Percentiles rank a stretch among this genome's conserved stretches.
Conservation (phyloP, 2,797 vertebrate species). For the Lepidocolaptes lacrymiger region DNA sequence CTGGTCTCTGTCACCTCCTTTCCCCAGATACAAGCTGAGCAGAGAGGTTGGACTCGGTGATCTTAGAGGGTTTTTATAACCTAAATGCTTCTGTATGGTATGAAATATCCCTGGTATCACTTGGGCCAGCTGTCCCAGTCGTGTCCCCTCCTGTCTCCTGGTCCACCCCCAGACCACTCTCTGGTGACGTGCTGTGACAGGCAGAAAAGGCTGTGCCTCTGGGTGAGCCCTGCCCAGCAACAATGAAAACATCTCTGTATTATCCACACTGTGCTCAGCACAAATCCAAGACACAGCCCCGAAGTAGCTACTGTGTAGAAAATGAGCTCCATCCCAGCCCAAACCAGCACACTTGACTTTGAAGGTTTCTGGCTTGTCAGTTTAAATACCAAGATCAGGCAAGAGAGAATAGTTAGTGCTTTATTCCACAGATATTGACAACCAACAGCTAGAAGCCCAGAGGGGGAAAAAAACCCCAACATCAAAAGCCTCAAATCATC, state of each 20-base stretch:
- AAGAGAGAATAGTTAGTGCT: not conserved
- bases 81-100: not conserved
- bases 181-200: not conserved
- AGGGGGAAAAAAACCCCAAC: not conserved
- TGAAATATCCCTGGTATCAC: not conserved
- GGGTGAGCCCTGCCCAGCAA: not conserved
- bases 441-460: not conserved
- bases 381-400: not conserved
- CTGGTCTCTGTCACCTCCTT: not conserved
- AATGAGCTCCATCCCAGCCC: not conserved
- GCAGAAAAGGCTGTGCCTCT: not conserved
- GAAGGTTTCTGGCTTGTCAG: not conserved
- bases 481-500: not conserved
- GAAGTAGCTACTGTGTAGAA: too few relatives aligned
- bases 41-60: not conserved
- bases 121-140: not conserved
- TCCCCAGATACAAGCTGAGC: not conserved
- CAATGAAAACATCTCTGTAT: accelerated
- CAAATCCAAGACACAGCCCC: not conserved
- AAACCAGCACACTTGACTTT: not conserved
- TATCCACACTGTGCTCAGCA: not conserved
- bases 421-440: not conserved
- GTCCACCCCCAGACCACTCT: accelerated
- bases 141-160: not conserved
- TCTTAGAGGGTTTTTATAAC: not conserved